Base-by-base conservation (phyloP, 2,113 vertebrate species). In the Elephantulus edwardii region DNA sequence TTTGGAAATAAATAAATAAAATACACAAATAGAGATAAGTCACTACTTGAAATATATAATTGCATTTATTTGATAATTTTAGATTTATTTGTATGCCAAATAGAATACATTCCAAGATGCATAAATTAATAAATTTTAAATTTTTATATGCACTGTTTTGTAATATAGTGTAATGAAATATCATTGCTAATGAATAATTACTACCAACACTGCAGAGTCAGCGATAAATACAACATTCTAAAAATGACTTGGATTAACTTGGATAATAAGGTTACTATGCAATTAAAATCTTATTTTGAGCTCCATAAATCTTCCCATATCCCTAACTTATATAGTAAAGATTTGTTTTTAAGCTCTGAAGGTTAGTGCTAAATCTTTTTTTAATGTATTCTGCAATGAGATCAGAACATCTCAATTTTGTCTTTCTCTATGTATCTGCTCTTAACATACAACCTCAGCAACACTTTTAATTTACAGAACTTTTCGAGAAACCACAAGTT, bases 381-480 rank as follows among this genome's bases (percentile, higher is more conserved):
- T 89, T 3, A 40, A 64, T 72, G 68, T 80, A 93, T 93, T 70
- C 72, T 85, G n/a, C 52, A 90, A 46, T 33, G 77, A 93, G 80
- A 66, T 86, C 30, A 90, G 83, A 90, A 81, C 35, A 82, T 90
- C 30, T 76, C 76, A n/a, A 44, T 83, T 93, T 77, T 83, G 56
- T 86, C 17, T 89, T 33, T 72, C 44, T 89, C 44, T 52, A 42
- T 42, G 19, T 64, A 81, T 64, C 17, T 87, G 17, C 35, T 82
- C 17, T 92, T 54, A 74, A 19, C n/a, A 24, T 77, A n/a, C 20
- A 90, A 85, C 30, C 40, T 91, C 85, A 62, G 81, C 11, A 93
- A 92, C 35, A n/a, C 50, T 89, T 95, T 83, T 44, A 95, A 96
- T 96, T 97, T 95, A 95, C 38, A 91, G 87, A 74, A 35, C 50